phyloP scores from a whole-genome alignment of 2,797 vertebrate species.

The Microctenopoma lineatum region DNA sequence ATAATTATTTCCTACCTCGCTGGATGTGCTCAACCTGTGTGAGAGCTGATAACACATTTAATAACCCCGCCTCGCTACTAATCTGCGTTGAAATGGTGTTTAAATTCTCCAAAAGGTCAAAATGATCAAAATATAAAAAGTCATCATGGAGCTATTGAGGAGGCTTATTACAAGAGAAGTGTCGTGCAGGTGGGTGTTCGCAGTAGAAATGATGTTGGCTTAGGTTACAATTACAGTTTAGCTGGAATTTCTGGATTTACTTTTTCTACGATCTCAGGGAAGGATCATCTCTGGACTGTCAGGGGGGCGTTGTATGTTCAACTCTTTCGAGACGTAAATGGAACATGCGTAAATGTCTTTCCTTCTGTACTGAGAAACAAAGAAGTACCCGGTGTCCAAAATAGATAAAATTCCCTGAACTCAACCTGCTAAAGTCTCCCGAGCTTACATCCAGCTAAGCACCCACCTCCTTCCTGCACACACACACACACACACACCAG shows the following conservation, averaged over 20 bases:
- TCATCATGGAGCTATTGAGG: constrained; percentile 24
- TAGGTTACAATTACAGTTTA: constrained; percentile 14
- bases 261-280: constrained; percentile 1
- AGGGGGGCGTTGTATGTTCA: background rate
- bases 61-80: constrained; percentile 54
- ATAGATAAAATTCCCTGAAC: constrained; percentile 39
- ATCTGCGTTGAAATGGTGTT: constrained; percentile 54
- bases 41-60: constrained; percentile 70
- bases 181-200: constrained; percentile 6
- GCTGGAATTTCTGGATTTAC: constrained; percentile 9
- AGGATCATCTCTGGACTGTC: constrained; percentile 1
- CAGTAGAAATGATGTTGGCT: background rate
- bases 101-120: constrained; percentile 62
- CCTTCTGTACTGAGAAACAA: constrained; percentile 2
- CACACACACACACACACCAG: constrained; percentile 13
- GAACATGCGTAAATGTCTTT: constrained; percentile 1
- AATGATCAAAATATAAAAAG: constrained; percentile 58
- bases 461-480: background rate
- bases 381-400: constrained; percentile 30
- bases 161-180: constrained; percentile 11
- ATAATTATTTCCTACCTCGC: constrained; percentile 66
- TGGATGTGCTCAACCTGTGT: constrained; percentile 67
- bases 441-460: constrained; percentile 37
- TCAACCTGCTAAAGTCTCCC: constrained; percentile 26
- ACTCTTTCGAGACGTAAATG: constrained; percentile 1